These are phyloP conservation scores for Xenopus tropicalis DNA, from an alignment of 2,113 vertebrate genomes.

Conservation along the genomic window DNA sequence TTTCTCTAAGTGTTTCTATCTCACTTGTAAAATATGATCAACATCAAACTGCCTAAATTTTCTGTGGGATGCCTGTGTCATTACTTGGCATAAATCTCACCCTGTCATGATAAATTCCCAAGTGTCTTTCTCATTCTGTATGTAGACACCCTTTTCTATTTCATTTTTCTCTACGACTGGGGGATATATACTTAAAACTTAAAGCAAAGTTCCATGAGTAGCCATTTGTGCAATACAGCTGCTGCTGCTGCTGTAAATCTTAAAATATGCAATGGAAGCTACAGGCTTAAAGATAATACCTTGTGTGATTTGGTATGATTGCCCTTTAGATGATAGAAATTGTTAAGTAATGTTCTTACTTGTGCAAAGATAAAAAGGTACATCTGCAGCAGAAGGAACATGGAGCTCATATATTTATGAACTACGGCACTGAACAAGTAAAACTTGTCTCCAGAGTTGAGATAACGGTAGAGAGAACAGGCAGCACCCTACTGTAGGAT, in stretches of 20 bases:
- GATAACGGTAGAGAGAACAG: too few species aligned
- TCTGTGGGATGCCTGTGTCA: slow-evolving; percentile 35
- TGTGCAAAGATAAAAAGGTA: background rate
- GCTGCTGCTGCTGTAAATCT: slow-evolving; percentile 47
- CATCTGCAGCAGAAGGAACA: too few species aligned
- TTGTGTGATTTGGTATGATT: background rate
- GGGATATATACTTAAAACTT: slow-evolving; percentile 47
- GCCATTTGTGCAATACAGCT: slow-evolving; percentile 47
- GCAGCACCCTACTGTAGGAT: too few species aligned
- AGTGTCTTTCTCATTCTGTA: slow-evolving; percentile 42
- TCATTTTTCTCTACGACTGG: background rate
- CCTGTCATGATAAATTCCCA: slow-evolving; percentile 49
- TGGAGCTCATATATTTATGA: too few species aligned
- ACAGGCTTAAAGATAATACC: background rate
- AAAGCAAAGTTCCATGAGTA: slow-evolving; percentile 48
- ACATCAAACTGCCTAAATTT: slow-evolving; percentile 14
- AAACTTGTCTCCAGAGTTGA: too few species aligned
- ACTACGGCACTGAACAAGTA: too few species aligned
- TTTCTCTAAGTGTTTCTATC: background rate
- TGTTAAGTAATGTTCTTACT: background rate
- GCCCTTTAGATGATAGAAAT: background rate
- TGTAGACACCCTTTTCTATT: background rate
- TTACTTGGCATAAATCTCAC: slow-evolving; percentile 53
- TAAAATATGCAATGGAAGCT: slow-evolving; percentile 30
- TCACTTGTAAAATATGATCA: slow-evolving; percentile 46